Conservation (phyloP, 2,888 invertebrate species). For the Philaethria dido region DNA sequence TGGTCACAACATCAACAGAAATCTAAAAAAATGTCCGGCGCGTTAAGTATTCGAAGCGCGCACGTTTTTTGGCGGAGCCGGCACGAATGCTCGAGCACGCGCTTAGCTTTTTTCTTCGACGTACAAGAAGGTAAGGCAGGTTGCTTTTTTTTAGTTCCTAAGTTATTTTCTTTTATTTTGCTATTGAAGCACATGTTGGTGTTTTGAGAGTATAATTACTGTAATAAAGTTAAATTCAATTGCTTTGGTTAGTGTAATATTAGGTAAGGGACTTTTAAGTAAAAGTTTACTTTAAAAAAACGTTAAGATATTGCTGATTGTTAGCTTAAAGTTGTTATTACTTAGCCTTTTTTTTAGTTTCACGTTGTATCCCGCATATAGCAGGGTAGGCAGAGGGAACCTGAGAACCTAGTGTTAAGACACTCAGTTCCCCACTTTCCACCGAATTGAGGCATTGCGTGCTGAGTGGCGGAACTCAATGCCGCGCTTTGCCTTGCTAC, state of each 20-base stretch:
- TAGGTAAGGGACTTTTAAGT: neutral
- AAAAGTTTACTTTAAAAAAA: too few species aligned
- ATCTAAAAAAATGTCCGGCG: slow-evolving; percentile 63
- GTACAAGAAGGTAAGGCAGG: slow-evolving; percentile 30
- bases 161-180: slow-evolving; percentile 12
- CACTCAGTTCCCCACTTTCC: too few species aligned
- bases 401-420: too few species aligned
- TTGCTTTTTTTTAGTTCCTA: slow-evolving; percentile 27
- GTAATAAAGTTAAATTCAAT: neutral
- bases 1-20: slow-evolving; percentile 23
- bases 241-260: neutral
- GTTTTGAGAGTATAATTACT: slow-evolving; percentile 24
- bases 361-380: too few species aligned
- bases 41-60: slow-evolving; percentile 66
- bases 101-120: slow-evolving; percentile 30
- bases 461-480: too few species aligned
- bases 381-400: too few species aligned
- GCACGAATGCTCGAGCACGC: slow-evolving; percentile 67
- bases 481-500: too few species aligned
- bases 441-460: too few species aligned
- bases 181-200: slow-evolving; percentile 16
- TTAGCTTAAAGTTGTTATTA: too few species aligned
- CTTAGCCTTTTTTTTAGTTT: too few species aligned
- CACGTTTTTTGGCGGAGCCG: slow-evolving; percentile 77
- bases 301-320: too few species aligned